Evolutionary conservation across 2,797 vertebrate species (phyloP).

Genomic region (Bradypodion ventrale): DNA sequence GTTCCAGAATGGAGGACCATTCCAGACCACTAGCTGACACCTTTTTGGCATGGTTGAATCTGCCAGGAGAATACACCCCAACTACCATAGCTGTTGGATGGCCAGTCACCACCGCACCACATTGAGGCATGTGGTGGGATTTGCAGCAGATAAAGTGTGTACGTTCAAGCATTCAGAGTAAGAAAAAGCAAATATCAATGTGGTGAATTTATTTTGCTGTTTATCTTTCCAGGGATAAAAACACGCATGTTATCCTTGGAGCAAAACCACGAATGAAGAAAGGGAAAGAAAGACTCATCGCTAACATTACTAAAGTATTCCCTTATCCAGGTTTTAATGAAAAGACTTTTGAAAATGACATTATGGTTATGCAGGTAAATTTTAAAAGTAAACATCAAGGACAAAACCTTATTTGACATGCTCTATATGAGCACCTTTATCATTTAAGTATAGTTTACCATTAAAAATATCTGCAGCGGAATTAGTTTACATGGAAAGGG

Average conservation of each 20-base stretch:
- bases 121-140: not conserved
- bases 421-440: not conserved
- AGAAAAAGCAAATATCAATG: not conserved
- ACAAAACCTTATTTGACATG: not conserved
- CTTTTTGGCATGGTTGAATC: too few species aligned
- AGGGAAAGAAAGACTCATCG: not conserved
- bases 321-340: rapidly evolving
- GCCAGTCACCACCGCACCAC: too few species aligned
- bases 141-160: not conserved
- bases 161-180: not conserved
- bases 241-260: constrained; percentile 47
- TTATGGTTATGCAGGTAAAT: constrained; percentile 68
- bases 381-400: not conserved
- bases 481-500: not conserved
- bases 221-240: constrained; percentile 12
- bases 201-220: constrained; percentile 9
- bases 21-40: too few species aligned
- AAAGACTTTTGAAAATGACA: rapidly evolving
- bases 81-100: too few species aligned
- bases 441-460: not conserved
- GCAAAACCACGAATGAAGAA: rapidly evolving
- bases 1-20: too few species aligned
- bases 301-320: not conserved
- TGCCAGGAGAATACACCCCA: too few species aligned
- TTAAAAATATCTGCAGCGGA: not conserved